Conservation (phyloP, 2,888 invertebrate species). For the Dichetophora obliterata region DNA sequence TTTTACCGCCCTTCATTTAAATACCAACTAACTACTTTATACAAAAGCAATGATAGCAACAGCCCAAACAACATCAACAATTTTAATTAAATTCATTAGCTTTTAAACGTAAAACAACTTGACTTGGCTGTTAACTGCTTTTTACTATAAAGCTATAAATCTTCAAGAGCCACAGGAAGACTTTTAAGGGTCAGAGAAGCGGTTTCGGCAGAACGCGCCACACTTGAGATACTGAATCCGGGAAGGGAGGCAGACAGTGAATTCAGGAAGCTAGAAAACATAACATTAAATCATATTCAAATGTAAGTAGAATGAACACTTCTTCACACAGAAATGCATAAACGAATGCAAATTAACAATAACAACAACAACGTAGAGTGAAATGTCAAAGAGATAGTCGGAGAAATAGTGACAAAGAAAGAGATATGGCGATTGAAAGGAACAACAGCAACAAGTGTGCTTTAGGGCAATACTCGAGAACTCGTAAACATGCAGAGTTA, state of each 20-base stretch:
- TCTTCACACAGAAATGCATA: not conserved
- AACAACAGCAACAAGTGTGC: conserved; percentile 12
- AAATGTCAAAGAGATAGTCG: not conserved
- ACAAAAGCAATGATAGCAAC: not conserved
- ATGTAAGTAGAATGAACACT: conserved; percentile 3
- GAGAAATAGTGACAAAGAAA: not conserved
- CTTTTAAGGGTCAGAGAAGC: too few relatives aligned
- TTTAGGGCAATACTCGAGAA: not conserved
- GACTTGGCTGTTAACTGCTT: too few relatives aligned
- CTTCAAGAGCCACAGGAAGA: too few relatives aligned
- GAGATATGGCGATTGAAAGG: not conserved
- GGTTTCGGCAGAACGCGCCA: too few relatives aligned
- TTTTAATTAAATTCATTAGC: conserved; percentile 54
- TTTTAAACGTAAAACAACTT: conserved; percentile 44
- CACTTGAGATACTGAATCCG: too few relatives aligned
- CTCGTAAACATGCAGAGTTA: not conserved
- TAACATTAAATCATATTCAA: conserved; percentile 30
- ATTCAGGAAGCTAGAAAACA: conserved; percentile 6
- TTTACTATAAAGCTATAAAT: too few relatives aligned
- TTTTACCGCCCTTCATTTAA: too few relatives aligned
- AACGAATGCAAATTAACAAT: conserved; percentile 9
- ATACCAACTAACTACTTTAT: too few relatives aligned
- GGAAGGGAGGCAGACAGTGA: not conserved
- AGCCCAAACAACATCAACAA: conserved; percentile 27
- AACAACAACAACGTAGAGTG: not conserved